Percentiles rank a stretch among this genome's conserved stretches.
Evolutionary conservation across 2,797 vertebrate species (phyloP).

Genomic region (Poliocrania exsul): DNA sequence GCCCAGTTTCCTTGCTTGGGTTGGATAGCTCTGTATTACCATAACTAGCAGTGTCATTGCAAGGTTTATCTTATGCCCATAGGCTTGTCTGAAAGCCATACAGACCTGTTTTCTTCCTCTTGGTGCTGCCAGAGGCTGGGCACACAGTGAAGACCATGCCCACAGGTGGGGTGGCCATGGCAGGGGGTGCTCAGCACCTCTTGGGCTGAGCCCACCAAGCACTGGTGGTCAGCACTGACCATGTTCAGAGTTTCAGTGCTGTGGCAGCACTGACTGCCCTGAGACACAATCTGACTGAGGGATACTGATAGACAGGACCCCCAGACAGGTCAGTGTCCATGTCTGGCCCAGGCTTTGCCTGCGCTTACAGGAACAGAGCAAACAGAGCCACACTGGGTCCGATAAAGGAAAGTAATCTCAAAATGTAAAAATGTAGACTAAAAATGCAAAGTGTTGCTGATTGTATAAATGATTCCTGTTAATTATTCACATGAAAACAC

Average conservation of each 20-base stretch:
- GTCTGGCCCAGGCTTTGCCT: rapidly evolving
- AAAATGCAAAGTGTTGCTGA: background rate
- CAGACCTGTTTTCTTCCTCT: background rate
- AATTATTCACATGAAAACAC: background rate
- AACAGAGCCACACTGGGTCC: background rate
- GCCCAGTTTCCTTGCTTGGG: background rate
- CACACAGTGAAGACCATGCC: background rate
- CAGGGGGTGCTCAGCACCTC: background rate
- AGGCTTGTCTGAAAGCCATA: background rate
- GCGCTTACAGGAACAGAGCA: background rate
- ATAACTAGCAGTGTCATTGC: background rate
- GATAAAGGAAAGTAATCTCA: background rate
- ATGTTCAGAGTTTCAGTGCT: background rate
- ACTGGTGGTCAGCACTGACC: background rate
- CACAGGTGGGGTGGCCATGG: rapidly evolving
- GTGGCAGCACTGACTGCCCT: background rate
- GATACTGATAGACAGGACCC: background rate
- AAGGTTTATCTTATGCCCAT: background rate
- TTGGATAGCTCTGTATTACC: background rate
- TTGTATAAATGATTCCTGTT: background rate
- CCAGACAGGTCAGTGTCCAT: rapidly evolving
- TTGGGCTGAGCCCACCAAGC: background rate
- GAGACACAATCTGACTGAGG: background rate
- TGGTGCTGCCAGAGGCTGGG: background rate
- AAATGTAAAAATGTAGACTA: background rate